These are phyloP conservation scores for Bimastos eiseni DNA, from an alignment of 2,888 invertebrate genomes.

Conservation along the genomic window DNA sequence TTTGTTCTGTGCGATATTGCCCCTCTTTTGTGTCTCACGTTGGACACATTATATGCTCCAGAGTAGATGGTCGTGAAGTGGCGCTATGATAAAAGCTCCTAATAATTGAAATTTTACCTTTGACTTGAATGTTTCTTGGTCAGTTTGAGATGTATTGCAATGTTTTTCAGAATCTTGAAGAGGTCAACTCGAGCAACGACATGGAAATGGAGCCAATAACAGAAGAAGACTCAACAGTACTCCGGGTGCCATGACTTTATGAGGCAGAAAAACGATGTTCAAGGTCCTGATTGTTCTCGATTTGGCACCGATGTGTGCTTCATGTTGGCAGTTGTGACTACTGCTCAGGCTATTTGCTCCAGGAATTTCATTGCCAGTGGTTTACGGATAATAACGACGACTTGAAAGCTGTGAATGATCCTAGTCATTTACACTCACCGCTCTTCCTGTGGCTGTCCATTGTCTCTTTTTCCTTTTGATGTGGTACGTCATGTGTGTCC, in stretches of 20 bases:
- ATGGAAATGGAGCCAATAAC: conserved; percentile 9
- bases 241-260: not conserved
- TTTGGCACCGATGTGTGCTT: not conserved
- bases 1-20: no score
- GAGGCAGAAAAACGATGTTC: not conserved
- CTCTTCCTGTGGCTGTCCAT: not conserved
- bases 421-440: not conserved
- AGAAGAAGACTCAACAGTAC: conserved; percentile 15
- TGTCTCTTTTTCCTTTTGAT: conserved; percentile 3
- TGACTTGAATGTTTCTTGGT: not conserved
- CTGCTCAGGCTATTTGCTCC: not conserved
- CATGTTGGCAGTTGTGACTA: not conserved
- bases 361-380: not conserved
- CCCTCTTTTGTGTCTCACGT: no score
- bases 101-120: not conserved
- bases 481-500: conserved; percentile 5
- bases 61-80: no score
- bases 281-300: not conserved
- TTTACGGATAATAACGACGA: not conserved
- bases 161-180: not conserved
- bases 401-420: not conserved
- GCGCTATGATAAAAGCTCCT: no score
- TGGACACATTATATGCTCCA: no score
- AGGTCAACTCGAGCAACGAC: not conserved
- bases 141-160: not conserved